A percentile compares a stretch with the other conserved stretches of the same genome.
Conservation (phyloP, 2,888 invertebrate genomes). For the Colletes collaris region DNA sequence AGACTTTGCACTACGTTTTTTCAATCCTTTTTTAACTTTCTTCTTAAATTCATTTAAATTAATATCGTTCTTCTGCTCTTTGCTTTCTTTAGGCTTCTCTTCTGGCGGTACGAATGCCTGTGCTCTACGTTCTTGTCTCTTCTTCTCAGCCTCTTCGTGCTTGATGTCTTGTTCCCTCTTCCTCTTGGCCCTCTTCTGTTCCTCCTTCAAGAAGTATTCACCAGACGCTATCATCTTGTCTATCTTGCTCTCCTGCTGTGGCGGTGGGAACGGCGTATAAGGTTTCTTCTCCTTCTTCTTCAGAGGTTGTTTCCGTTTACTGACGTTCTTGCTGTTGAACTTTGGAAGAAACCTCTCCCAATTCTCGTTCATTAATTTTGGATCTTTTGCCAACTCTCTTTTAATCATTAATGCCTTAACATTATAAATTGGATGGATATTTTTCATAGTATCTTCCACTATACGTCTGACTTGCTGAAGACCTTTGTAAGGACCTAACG, state of each 20-base stretch:
- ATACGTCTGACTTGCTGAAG: constrained; percentile 93
- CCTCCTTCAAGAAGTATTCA: constrained; percentile 97
- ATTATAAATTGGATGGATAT: constrained; percentile 99
- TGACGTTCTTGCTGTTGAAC: constrained; percentile 94
- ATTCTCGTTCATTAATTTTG: constrained; percentile 94
- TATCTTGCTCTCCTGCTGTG: constrained; percentile 95
- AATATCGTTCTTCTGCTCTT: constrained; percentile 83
- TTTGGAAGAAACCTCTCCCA: constrained; percentile 99
- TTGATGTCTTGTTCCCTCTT: constrained; percentile 91
- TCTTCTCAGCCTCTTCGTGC: constrained; percentile 89
- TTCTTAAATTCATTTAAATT: constrained; percentile 90
- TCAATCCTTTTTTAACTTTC: constrained; percentile 88
- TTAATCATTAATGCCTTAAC: constrained; percentile 99
- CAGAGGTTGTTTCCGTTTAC: constrained; percentile 93
- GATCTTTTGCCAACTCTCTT: constrained; percentile 96
- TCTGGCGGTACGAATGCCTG: constrained; percentile 92
- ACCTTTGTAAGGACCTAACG: constrained; percentile 97
- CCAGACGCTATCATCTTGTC: constrained; percentile 97
- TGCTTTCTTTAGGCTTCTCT: constrained; percentile 83
- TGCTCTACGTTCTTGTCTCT: constrained; percentile 90
- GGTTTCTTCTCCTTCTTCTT: constrained; percentile 95
- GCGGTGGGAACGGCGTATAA: constrained; percentile 99
- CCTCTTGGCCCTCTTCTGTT: constrained; percentile 89
- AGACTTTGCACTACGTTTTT: constrained; percentile 59
- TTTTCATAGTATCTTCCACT: constrained; percentile 98